Base-by-base conservation (phyloP, 2,797 vertebrate genomes). In the Peromyscus eremicus region DNA sequence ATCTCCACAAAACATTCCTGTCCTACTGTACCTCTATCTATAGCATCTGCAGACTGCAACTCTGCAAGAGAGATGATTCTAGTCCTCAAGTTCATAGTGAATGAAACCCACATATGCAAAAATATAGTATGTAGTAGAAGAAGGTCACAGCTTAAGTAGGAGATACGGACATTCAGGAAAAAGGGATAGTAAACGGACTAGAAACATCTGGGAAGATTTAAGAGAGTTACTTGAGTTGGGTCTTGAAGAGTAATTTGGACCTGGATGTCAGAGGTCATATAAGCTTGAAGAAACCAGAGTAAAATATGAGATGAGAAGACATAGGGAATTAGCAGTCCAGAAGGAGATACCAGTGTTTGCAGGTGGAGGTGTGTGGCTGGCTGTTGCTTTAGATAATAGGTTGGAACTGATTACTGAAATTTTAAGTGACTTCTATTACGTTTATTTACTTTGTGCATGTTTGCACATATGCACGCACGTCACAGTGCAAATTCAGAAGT, bases 1-100 rank as follows among this genome's bases (percentile, higher is more conserved):
- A 92, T 91, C 66, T 93, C 80, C 71, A 84, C 5, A 66, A 94
- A 93, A 66, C 68, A 79, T 94, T 89, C 64, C 49, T 92, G 34
- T 82, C 66, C 34, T 88, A 29, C 86, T 6, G 32, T 55, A 40
- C 60, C 32, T 92, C 49, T 89, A 6, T 93, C 64, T 93, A 17
- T 40, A 80, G 71, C 43, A 37, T 83, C 40, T 95, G 52, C 49
- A 55, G 49, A 62, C 55, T 64, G 79, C 17, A 80, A 4, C 82
- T 73, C 82, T 84, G 60, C 19, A 84, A 83, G 89, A 85, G 68
- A 66, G 46, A 79, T 55, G 43, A 49, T 89, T 86, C 49, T 86
- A 71, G 49, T 37, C 37, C 37, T 92, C 29, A 37, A 43, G n/a
- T 16, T 94, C 89, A 81, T 5, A 40, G 82, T 91, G 34, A 81